Evolutionary conservation across 1,140 invertebrate genomes (phyloP).

Genomic region (Drosophila murphyi): DNA sequence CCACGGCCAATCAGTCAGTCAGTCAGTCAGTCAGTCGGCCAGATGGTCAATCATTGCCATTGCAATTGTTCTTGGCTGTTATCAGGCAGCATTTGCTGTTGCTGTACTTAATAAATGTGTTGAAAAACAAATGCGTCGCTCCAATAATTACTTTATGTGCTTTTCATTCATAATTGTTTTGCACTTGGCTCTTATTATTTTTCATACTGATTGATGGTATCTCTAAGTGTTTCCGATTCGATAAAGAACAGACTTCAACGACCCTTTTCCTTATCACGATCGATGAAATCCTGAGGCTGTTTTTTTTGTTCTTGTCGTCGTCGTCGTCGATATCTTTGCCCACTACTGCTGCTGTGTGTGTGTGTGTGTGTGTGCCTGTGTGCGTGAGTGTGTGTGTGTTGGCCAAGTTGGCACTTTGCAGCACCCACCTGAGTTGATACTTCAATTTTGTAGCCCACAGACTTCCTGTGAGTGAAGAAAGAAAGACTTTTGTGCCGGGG

Average conservation of each 20-base stretch:
- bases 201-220: constrained; percentile 56
- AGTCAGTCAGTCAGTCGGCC: constrained; percentile 1
- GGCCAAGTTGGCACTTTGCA: constrained; percentile 34
- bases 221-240: constrained; percentile 70
- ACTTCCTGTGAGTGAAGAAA: constrained; percentile 71
- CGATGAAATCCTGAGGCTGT: not conserved
- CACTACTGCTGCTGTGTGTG: not conserved
- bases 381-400: not conserved
- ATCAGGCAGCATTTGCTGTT: constrained; percentile 22
- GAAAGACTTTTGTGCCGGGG: constrained; percentile 60
- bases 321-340: not conserved
- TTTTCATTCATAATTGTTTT: constrained; percentile 66
- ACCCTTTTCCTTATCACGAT: constrained; percentile 15
- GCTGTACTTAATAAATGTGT: not conserved
- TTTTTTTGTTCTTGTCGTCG: not conserved
- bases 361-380: not conserved
- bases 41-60: constrained; percentile 13
- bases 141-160: constrained; percentile 10
- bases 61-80: constrained; percentile 23
- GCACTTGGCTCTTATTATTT: constrained; percentile 41
- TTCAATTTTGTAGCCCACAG: constrained; percentile 62
- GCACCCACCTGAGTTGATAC: constrained; percentile 62
- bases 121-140: constrained; percentile 5
- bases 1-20: constrained; percentile 8
- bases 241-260: constrained; percentile 16